These are phyloP conservation scores for Graphium colonna DNA, from an alignment of 2,888 invertebrate genomes.

Conservation along the genomic window DNA sequence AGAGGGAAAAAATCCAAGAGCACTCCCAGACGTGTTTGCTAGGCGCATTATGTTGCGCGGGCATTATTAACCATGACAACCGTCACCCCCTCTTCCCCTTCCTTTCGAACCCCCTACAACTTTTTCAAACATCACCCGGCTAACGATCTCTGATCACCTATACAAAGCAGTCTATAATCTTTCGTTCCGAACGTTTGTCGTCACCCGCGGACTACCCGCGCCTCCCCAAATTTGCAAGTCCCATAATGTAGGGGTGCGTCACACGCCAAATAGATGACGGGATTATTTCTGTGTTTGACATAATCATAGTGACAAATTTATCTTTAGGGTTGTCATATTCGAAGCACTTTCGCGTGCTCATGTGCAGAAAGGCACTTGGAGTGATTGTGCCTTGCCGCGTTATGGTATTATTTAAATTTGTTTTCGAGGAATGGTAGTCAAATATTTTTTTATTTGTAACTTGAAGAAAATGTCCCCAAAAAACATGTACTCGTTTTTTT, in stretches of 20 bases:
- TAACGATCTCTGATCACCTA: slow-evolving; percentile 71
- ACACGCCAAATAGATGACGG: slow-evolving; percentile 75
- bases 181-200: slow-evolving; percentile 52
- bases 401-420: too few species aligned
- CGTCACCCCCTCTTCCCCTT: slow-evolving; percentile 47
- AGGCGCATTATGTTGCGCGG: slow-evolving; percentile 46
- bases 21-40: slow-evolving; percentile 42
- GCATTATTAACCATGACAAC: slow-evolving; percentile 77
- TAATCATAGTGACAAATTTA: slow-evolving; percentile 79
- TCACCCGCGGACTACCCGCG: slow-evolving; percentile 40
- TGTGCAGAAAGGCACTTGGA: slow-evolving; percentile 27
- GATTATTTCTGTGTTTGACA: slow-evolving; percentile 80
- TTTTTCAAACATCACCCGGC: slow-evolving; percentile 67
- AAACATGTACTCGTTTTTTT: too few species aligned
- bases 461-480: too few species aligned
- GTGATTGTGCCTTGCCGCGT: background rate
- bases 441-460: too few species aligned
- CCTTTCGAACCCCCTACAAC: slow-evolving; percentile 47
- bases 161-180: slow-evolving; percentile 71
- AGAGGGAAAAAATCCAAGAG: slow-evolving; percentile 31
- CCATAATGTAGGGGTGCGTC: slow-evolving; percentile 65
- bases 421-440: too few species aligned
- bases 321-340: slow-evolving; percentile 68
- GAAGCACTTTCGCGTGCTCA: slow-evolving; percentile 46
- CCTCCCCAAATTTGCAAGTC: slow-evolving; percentile 72